These are phyloP conservation scores for Cavia aperea DNA, from an alignment of 2,113 vertebrate genomes.

Conservation along the genomic window DNA sequence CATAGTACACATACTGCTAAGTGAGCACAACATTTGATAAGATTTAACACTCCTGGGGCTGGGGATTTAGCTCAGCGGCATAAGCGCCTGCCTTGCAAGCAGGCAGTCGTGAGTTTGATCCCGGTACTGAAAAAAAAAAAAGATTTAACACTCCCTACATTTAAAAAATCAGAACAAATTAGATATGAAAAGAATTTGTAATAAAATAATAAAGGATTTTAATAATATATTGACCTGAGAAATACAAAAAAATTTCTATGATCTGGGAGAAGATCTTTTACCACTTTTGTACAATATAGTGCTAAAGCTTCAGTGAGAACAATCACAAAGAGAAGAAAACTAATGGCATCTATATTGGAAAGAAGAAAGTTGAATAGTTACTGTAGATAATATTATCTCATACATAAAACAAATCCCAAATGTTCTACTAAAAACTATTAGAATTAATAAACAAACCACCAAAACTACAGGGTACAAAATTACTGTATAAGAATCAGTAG, in stretches of 20 bases:
- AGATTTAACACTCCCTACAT: neutral
- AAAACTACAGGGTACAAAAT: neutral
- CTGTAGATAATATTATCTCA: neutral
- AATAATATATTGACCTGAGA: neutral
- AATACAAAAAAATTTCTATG: neutral
- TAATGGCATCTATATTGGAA: neutral
- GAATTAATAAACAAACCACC: neutral
- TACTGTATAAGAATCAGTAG: neutral
- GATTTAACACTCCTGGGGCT: too few relatives aligned
- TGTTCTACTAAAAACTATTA: neutral
- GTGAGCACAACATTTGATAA: neutral
- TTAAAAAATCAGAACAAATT: neutral
- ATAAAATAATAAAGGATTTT: neutral
- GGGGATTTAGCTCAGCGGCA: too few relatives aligned
- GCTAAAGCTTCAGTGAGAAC: neutral
- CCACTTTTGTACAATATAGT: neutral
- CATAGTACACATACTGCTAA: neutral
- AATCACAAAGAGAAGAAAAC: neutral
- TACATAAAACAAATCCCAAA: neutral
- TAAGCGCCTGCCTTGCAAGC: too few relatives aligned
- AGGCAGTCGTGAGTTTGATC: too few relatives aligned
- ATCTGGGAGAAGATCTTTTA: neutral
- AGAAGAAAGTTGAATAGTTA: neutral
- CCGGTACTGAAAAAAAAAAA: too few relatives aligned
- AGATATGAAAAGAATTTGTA: neutral